Evolutionary conservation across 2,797 vertebrate genomes (phyloP), one percentile per base, ranked within the genome.

Genomic region (Cryptoblepharus egeriae): DNA sequence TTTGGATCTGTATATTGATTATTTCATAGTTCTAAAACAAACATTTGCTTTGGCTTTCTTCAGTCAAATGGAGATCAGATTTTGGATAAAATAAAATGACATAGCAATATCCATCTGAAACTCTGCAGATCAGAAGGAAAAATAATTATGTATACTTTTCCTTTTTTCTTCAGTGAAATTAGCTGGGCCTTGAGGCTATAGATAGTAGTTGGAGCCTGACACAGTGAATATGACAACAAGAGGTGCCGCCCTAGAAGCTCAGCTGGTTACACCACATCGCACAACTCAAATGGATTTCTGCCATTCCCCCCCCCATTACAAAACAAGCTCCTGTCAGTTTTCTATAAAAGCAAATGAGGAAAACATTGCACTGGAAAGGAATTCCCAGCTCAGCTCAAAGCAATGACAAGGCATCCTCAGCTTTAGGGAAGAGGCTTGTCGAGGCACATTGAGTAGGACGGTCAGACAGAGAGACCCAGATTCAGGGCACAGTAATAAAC

Each of bases 381-480:
- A 64, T 30, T 28, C 11, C 35, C 73, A 28, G 55, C 24, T 30
- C 26, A 26, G 35, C 57, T 60, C 74, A 30, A 2, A 12, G 39
- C 75, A 45, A 13, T 45, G 60, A 6, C 75, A 76, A 52, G 75
- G 2, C 42, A 11, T 60, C 74, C 42, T 42, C 28, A 28, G 37
- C 75, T 63, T 39, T 32, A 24, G 75, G 39, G 39, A 65, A 77
- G 61, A 77, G 42, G 42, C 75, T 77, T 77, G 61, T 26, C 42
- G n/a, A 16, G 61, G 61, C 75, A 52, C 11, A 32, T 65, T 12
- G 61, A 9, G 13, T 39, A 8, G 42, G 37, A 12, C 12, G 28
- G 39, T 64, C 58, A n/a, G 61, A 26, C 55, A 57, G 57, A 58
- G 57, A 8, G 57, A 24, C 57, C 57, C 57, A 58, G 57, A 58